Base-by-base conservation (phyloP, 2,888 invertebrate species). In the Metacarcinus magister region DNA sequence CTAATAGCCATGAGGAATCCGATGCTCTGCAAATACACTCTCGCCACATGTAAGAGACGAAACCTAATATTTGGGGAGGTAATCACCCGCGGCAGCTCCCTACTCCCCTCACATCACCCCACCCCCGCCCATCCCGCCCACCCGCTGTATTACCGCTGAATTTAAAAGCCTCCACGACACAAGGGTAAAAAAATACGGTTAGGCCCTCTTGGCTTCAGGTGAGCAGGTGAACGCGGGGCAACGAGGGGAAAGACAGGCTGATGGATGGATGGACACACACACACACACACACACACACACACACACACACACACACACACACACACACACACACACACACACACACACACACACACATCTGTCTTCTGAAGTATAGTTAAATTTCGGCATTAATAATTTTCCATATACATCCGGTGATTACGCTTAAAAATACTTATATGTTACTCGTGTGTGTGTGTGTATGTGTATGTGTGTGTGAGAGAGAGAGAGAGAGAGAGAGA, bases 1-100 rank as follows among this genome's bases (percentile, higher is more conserved):
- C 93, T 89, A 94, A 94, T 94, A 94, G 89, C 94, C 94, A 87
- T 89, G 87, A 94, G 94, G 54, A 54, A 89, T 94, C 32, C 39
- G 54, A 94, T 94, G 87, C 89, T 89, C 32, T 94, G 44, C 54
- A 87, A 94, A 94, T 94, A 94, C 46, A 89, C 94, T 94, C 87
- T 54, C 82, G 89, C 87, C 94, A 94, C 94, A 89, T 89, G 87
- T 87, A 87, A 32, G 89, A 94, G 94, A 94, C 82, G 48, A 94
- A 48, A 28, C 44, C 89, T 87, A 94, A 94, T 94, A 94, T 94
- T 94, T 94, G 94, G 39, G 54, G 54, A 32, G 54, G 94, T 87
- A 94, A 94, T 94, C 87, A 94, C 87, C 89, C 87, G 46, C 32
- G 44, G 46, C 46, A 82, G 44, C 46, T 82, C 43, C 32, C 67